These are phyloP conservation scores for Sciurus carolinensis DNA, from an alignment of 2,797 vertebrate species.

Conservation along the genomic window DNA sequence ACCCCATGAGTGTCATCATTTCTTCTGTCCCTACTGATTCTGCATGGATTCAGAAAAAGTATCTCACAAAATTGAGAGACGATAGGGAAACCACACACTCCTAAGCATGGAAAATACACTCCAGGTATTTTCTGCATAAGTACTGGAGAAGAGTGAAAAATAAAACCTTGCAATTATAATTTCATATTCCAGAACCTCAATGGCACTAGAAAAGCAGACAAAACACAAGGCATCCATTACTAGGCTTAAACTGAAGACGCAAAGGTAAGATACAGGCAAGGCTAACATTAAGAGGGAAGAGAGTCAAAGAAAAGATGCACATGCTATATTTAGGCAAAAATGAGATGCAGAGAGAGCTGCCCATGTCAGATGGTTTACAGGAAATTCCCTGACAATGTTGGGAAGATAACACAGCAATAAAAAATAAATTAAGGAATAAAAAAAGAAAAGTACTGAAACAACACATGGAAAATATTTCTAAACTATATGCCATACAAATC, in stretches of 20 bases:
- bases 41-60: not conserved
- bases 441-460: not conserved
- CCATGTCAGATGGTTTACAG: not conserved
- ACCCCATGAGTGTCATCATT: not conserved
- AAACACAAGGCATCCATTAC: not conserved
- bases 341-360: accelerated
- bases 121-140: not conserved
- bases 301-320: not conserved
- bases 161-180: not conserved
- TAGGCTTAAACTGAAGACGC: not conserved
- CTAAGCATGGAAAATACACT: not conserved
- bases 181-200: not conserved
- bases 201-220: not conserved
- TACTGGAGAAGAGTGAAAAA: not conserved
- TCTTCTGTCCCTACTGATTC: not conserved
- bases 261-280: not conserved
- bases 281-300: not conserved
- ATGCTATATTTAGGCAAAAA: not conserved
- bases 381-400: not conserved
- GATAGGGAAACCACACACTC: not conserved
- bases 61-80: not conserved
- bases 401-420: not conserved
- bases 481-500: not conserved
- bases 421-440: not conserved
- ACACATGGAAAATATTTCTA: not conserved